Evolutionary conservation across 23 tunicate genomes (phyloP).

Genomic region (Halocynthia aurantium): DNA sequence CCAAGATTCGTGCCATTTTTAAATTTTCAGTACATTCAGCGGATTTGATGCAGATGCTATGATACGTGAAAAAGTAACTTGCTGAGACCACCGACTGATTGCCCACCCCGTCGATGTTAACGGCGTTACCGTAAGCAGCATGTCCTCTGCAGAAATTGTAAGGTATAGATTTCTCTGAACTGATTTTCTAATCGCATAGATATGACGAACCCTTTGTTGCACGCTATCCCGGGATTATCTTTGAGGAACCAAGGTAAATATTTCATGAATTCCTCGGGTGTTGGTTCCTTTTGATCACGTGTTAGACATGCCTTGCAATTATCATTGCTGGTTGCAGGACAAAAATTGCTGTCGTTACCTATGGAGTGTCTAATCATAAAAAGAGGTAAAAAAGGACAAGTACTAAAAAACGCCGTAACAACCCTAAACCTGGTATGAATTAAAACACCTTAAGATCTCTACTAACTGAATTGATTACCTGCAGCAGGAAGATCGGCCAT

Average conservation of each 20-base stretch:
- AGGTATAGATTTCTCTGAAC: not conserved
- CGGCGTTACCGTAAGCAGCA: slow-evolving; percentile 92
- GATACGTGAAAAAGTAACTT: slow-evolving; percentile 79
- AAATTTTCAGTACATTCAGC: slow-evolving; percentile 92
- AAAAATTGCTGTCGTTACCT: slow-evolving; percentile 28
- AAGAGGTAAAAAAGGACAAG: not conserved
- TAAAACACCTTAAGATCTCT: not conserved
- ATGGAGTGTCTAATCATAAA: not conserved
- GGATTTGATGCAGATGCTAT: slow-evolving; percentile 93
- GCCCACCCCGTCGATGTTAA: slow-evolving; percentile 38
- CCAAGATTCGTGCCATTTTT: slow-evolving; percentile 61
- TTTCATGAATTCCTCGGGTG: slow-evolving; percentile 61
- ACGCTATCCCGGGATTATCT: slow-evolving; percentile 79
- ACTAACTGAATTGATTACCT: slow-evolving; percentile 8
- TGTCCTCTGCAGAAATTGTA: slow-evolving; percentile 63
- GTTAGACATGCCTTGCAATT: slow-evolving; percentile 16
- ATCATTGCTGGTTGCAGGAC: slow-evolving; percentile 59
- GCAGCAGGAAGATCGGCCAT: slow-evolving; percentile 59
- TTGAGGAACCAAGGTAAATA: slow-evolving; percentile 86
- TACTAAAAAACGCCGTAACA: too few relatives aligned
- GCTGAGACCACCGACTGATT: slow-evolving; percentile 37
- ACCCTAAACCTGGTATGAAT: too few relatives aligned
- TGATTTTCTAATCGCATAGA: not conserved
- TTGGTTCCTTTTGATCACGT: slow-evolving; percentile 17
- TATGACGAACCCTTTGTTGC: slow-evolving; percentile 73